Base-by-base conservation (phyloP, 2,888 invertebrate species). In the Drosophila meridionalis region DNA sequence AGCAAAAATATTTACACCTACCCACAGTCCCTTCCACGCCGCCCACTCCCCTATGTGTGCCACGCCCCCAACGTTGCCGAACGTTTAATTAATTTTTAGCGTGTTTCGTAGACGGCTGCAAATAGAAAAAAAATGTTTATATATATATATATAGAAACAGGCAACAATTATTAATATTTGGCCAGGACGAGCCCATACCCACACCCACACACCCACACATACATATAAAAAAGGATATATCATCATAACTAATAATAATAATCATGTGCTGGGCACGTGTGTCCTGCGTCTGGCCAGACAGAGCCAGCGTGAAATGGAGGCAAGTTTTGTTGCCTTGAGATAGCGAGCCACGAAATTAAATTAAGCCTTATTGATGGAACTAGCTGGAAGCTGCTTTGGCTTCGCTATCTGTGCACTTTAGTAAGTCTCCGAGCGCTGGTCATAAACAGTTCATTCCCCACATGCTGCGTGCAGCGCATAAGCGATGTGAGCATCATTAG, bases 1-100 rank as follows among this genome's bases (percentile, higher is more conserved):
- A 82, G 80, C 80, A 80, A 73, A 87, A 86, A 77, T 82, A 80
- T 80, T 74, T 73, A 76, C 83, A 70, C 80, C 68, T 62, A 62
- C 68, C 63, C 28, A 30, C 20, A 30, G 28, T 4, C 20, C 40
- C 4, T 11, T 12, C 58, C 52, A 11, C 5, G 3, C n/a, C n/a
- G n/a, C 32, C 50, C 2, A 26, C 50, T 8, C 59, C 1, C 5
- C 52, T 12, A 4, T 38, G 28, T 42, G 55, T 42, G 52, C 66
- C 76, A 69, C 67, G 53, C 62, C 81, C 71, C 7, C 64, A 6
- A 8, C 30, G 62, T 52, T 47, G 67, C 69, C 78, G 80, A 80
- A 82, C 90, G 86, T 90, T 89, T 87, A 87, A 87, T 87, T 87
- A 87, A 87, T 87, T 87, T 87, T 87, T 87, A 89, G 87, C 87